Base-by-base conservation (phyloP, 2,888 invertebrate genomes). In the Petrolisthes cinctipes region DNA sequence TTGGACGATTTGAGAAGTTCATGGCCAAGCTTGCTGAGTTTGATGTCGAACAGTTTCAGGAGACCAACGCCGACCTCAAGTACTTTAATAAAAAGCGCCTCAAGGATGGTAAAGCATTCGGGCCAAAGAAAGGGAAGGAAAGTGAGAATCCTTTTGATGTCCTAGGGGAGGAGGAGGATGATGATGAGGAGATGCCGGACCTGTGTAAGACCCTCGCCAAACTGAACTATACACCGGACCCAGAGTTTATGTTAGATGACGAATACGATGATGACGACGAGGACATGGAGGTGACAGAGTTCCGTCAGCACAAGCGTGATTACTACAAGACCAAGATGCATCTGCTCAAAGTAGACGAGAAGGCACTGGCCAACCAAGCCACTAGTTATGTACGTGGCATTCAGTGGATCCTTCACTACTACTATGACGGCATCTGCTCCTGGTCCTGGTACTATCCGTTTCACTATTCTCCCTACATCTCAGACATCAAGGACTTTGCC, bases 381-480 rank as follows among this genome's bases (percentile, higher is more conserved):
- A 95, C 96, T 92, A 95, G 96, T 82, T 99, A 99, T 92, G 96
- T 99, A 11, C 94, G 96, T 73, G 99, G 98, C 0, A 95, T 99
- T 82, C 99, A 99, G 92, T 99, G 99, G 99, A 97, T 98, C 92
- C 94, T 99, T 23, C 95, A 96, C 92, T 99, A 99, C 93, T 99
- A 99, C 93, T 99, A 98, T 93, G 96, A 97, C 92, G 99, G 99
- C 6, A 97, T 98, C 78, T 96, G 96, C 83, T 98, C 98, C 0
- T 99, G 99, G 99, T 97, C 97, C 57, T 99, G 99, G 99, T 99
- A 95, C 93, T 99, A 98, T 93, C 98, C 98, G 0, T 97, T 97
- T 92, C 99, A 99, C 93, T 99, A 99, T 93, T 97, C 99, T 0
- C 99, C 99, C 0, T 99, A 96, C 92, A 96, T 98, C 91, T 98